phyloP scores from a whole-genome alignment of 2,888 invertebrate genomes.

The Timema cristinae region DNA sequence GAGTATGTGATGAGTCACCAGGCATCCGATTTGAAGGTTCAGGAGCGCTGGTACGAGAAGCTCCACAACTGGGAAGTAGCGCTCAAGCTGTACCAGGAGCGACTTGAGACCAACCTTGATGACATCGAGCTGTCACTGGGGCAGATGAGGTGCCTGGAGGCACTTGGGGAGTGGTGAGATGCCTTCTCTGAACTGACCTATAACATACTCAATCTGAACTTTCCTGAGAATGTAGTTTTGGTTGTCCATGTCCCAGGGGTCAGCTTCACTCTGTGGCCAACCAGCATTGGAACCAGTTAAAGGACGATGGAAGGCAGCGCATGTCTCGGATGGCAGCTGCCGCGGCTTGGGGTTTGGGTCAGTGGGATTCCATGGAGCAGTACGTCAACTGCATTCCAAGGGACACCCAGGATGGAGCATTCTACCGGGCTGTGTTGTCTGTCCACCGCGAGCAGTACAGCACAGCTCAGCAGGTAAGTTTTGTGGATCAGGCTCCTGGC shows the following conservation, averaged over 20 bases:
- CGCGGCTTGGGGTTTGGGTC: constrained; percentile 92
- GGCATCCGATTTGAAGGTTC: constrained; percentile 58
- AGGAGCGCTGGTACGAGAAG: constrained; percentile 98
- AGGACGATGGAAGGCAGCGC: constrained; percentile 54
- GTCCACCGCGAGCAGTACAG: constrained; percentile 74
- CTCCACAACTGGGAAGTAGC: constrained; percentile 99
- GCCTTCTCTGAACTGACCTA: neutral
- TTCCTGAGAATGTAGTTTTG: neutral
- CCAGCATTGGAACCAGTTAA: constrained; percentile 70
- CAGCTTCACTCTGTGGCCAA: constrained; percentile 77
- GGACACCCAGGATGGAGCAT: constrained; percentile 93
- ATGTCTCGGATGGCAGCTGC: constrained; percentile 91
- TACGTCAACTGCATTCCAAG: constrained; percentile 86
- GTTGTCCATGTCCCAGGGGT: constrained; percentile 37
- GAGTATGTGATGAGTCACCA: constrained; percentile 83
- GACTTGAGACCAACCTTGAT: constrained; percentile 58
- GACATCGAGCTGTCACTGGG: constrained; percentile 83
- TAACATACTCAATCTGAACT: neutral
- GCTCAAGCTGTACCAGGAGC: constrained; percentile 76
- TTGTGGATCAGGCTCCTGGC: too few relatives aligned
- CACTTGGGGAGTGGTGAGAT: constrained; percentile 88
- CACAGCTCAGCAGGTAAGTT: constrained; percentile 39
- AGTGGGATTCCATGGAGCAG: constrained; percentile 92
- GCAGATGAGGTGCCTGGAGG: constrained; percentile 93
- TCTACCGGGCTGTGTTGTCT: constrained; percentile 87